These are phyloP conservation scores for Goniozus legneri DNA, from an alignment of 1,140 invertebrate species.

Conservation along the genomic window DNA sequence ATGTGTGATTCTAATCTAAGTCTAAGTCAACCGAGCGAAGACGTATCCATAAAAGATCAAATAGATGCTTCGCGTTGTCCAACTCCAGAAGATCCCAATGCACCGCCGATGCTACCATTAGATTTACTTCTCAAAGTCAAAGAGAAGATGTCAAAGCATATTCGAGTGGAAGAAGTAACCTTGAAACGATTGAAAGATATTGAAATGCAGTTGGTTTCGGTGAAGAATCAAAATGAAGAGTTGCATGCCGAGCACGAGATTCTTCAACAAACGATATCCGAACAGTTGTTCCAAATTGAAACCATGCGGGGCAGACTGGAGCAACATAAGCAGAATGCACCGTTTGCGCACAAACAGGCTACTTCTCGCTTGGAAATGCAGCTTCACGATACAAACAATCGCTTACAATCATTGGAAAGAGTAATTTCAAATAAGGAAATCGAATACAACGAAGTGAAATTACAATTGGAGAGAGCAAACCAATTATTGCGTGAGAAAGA, in stretches of 20 bases:
- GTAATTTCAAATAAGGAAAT: slow-evolving; percentile 40
- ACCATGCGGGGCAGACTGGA: slow-evolving; percentile 74
- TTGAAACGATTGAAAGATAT: slow-evolving; percentile 71
- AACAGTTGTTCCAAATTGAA: slow-evolving; percentile 76
- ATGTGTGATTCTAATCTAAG: slow-evolving; percentile 56
- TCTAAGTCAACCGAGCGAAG: slow-evolving; percentile 72
- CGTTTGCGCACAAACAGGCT: slow-evolving; percentile 65
- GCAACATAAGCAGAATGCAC: slow-evolving; percentile 69
- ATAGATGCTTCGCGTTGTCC: slow-evolving; percentile 48
- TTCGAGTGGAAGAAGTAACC: slow-evolving; percentile 69
- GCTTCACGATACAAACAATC: slow-evolving; percentile 59
- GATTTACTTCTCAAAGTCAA: slow-evolving; percentile 61
- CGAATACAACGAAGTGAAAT: slow-evolving; percentile 42
- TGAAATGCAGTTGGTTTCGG: slow-evolving; percentile 64
- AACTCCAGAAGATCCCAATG: slow-evolving; percentile 47
- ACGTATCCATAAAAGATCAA: slow-evolving; percentile 70
- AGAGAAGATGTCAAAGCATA: slow-evolving; percentile 64
- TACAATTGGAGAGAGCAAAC: slow-evolving; percentile 51
- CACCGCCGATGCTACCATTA: slow-evolving; percentile 51
- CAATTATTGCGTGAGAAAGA: slow-evolving; percentile 55
- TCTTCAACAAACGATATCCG: slow-evolving; percentile 73
- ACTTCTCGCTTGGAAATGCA: slow-evolving; percentile 65
- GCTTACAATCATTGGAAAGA: slow-evolving; percentile 39
- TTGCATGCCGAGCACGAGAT: slow-evolving; percentile 74
- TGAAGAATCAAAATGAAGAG: slow-evolving; percentile 69